Percentiles rank a stretch among this genome's conserved stretches.
phyloP scores from a whole-genome alignment of 1,140 invertebrate species.

The Brachionus koreanus region DNA sequence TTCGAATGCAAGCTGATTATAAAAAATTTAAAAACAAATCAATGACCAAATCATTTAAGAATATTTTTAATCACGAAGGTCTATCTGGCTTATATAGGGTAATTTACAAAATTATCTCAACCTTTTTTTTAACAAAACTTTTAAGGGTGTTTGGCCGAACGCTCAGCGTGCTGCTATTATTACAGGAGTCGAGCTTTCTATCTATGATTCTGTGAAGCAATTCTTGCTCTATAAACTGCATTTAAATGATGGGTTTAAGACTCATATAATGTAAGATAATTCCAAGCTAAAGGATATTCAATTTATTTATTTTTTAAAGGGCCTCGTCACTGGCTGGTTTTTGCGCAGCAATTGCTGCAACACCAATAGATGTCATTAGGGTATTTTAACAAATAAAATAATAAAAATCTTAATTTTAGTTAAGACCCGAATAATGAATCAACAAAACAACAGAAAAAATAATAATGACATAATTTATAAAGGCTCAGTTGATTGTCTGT shows the following conservation, averaged over 20 bases:
- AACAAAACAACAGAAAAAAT: constrained; percentile 52
- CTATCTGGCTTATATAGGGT: constrained; percentile 56
- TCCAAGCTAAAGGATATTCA: not conserved
- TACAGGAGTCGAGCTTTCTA: constrained; percentile 84
- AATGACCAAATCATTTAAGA: constrained; percentile 51
- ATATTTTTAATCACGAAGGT: constrained; percentile 54
- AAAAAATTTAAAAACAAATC: constrained; percentile 45
- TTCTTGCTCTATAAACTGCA: constrained; percentile 64
- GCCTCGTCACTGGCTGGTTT: constrained; percentile 51
- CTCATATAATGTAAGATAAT: constrained; percentile 77
- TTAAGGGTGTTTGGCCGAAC: constrained; percentile 79
- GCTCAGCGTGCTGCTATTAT: constrained; percentile 84
- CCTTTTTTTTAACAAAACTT: not conserved
- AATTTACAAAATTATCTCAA: not conserved
- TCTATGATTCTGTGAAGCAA: constrained; percentile 84
- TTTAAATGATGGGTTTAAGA: constrained; percentile 73
- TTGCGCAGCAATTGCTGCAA: constrained; percentile 55
- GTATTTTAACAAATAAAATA: constrained; percentile 46
- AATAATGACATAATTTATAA: constrained; percentile 49
- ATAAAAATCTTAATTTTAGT: constrained; percentile 51
- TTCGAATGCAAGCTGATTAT: constrained; percentile 64
- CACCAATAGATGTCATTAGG: constrained; percentile 57
- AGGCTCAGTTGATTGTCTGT: constrained; percentile 53
- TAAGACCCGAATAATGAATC: constrained; percentile 81
- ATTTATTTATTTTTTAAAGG: not conserved